Evolutionary conservation across 2,888 invertebrate species (phyloP).

Genomic region (Heteromurus nitidus): DNA sequence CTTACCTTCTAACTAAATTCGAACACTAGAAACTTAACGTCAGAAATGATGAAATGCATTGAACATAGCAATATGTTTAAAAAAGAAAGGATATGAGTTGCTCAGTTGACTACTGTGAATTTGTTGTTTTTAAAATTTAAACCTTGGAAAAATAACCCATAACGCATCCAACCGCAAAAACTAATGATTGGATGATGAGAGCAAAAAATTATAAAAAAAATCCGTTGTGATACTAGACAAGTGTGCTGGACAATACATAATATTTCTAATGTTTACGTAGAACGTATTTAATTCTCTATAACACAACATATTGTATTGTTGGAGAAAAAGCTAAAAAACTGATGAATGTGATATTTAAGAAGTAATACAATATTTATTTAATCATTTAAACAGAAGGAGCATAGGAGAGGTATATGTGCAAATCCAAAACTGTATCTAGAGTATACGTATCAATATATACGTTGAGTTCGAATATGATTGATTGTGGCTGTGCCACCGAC

Average conservation of each 20-base stretch:
- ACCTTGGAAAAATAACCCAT: no score
- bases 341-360: conserved; percentile 24
- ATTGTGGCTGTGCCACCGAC: conserved; percentile 12
- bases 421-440: neutral
- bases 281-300: neutral
- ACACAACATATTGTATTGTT: conserved; percentile 1
- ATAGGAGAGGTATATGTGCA: neutral
- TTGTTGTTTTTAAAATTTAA: no score
- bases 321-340: conserved; percentile 25
- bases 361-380: conserved; percentile 14
- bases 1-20: no score
- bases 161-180: no score
- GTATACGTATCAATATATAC: neutral
- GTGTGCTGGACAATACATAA: conserved; percentile 52
- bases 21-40: no score
- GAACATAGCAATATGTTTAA: no score
- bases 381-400: neutral
- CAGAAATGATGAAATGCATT: no score
- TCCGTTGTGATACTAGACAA: conserved; percentile 43
- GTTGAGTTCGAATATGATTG: neutral
- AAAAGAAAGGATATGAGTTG: no score
- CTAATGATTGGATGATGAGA: no score
- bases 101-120: no score
- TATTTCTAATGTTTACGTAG: neutral
- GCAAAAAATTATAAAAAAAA: no score